Evolutionary conservation across 2,113 vertebrate species (phyloP).

Genomic region (Melozone crissalis): DNA sequence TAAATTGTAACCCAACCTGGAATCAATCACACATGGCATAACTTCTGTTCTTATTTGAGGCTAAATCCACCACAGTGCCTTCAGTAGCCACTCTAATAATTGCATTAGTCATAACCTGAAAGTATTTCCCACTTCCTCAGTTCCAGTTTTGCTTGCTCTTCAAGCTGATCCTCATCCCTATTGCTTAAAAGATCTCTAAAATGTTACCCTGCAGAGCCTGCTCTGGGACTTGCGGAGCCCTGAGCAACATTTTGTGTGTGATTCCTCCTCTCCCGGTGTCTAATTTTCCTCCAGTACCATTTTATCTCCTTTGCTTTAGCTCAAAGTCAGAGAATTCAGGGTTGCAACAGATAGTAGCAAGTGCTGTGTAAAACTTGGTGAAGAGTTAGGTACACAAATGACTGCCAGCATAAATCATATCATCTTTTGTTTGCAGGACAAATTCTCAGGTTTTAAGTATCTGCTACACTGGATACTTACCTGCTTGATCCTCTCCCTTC

Average conservation of each 20-base stretch:
- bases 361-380: neutral
- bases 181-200: neutral
- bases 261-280: neutral
- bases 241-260: neutral
- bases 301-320: neutral
- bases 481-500: neutral
- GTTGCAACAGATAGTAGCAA: neutral
- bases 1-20: slow-evolving; percentile 44
- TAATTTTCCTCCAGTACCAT: neutral
- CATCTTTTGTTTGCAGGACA: neutral
- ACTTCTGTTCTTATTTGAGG: slow-evolving; percentile 28
- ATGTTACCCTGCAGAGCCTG: neutral
- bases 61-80: slow-evolving; percentile 1
- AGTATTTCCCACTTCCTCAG: slow-evolving; percentile 33
- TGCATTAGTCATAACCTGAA: slow-evolving; percentile 51
- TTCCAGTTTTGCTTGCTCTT: slow-evolving; percentile 37
- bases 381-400: neutral
- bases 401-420: neutral
- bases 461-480: neutral
- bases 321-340: neutral
- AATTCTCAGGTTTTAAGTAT: neutral
- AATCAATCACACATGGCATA: slow-evolving; percentile 48
- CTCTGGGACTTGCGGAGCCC: neutral
- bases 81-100: slow-evolving; percentile 36
- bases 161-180: neutral